A percentile compares a stretch with the other conserved stretches of the same genome.
These are phyloP conservation scores for Lophius piscatorius DNA, from an alignment of 2,113 vertebrate species.

Conservation along the genomic window DNA sequence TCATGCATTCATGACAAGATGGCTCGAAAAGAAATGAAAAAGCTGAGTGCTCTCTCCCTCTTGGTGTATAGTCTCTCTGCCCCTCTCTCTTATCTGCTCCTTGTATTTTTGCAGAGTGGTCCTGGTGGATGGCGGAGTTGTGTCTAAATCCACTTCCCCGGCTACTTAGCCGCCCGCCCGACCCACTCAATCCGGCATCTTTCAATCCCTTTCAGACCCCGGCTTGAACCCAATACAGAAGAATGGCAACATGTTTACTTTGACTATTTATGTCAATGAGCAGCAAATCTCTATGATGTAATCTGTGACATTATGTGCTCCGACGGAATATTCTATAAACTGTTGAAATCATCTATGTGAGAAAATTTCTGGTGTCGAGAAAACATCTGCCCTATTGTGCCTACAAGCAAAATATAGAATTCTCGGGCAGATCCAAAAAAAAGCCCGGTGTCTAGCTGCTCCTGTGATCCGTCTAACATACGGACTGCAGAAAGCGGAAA, in stretches of 20 bases:
- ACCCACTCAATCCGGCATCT: slow-evolving; percentile 23
- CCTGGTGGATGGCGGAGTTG: slow-evolving; percentile 48
- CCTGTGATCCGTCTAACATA: slow-evolving; percentile 6
- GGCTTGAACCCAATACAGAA: slow-evolving; percentile 59
- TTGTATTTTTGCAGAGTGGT: slow-evolving; percentile 53
- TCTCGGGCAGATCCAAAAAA: not conserved
- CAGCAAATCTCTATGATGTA: slow-evolving; percentile 64
- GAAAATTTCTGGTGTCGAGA: slow-evolving; percentile 49
- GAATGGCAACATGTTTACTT: too few species aligned
- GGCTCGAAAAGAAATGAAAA: slow-evolving; percentile 41
- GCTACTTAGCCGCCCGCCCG: slow-evolving; percentile 53
- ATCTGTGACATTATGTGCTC: slow-evolving; percentile 50
- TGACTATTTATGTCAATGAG: slow-evolving; percentile 69
- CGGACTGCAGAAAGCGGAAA: not conserved
- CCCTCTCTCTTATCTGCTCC: slow-evolving; percentile 44
- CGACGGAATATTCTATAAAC: slow-evolving; percentile 68
- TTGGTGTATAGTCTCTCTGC: slow-evolving; percentile 16
- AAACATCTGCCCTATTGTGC: slow-evolving; percentile 37
- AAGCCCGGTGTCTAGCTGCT: not conserved
- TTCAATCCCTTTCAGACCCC: slow-evolving; percentile 49
- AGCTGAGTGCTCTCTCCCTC: slow-evolving; percentile 51
- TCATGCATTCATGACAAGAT: slow-evolving; percentile 65
- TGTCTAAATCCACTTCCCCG: slow-evolving; percentile 63
- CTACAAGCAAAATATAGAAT: slow-evolving; percentile 18
- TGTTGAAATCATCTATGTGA: slow-evolving; percentile 54